phyloP scores from a whole-genome alignment of 1,140 invertebrate genomes.

The Tetragonula clypearis region DNA sequence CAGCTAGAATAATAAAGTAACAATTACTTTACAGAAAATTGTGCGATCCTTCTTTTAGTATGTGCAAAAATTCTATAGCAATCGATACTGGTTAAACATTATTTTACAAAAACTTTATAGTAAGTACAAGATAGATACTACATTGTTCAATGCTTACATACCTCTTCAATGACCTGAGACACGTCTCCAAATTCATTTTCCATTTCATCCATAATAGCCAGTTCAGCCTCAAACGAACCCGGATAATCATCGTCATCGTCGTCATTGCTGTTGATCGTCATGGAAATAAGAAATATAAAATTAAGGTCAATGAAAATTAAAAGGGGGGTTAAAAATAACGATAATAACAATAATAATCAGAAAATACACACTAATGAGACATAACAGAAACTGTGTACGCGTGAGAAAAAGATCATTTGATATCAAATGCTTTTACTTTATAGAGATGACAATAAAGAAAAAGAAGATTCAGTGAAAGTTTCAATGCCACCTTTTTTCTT shows the following conservation, averaged over 20 bases:
- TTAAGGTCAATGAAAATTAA: not conserved
- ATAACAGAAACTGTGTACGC: not conserved
- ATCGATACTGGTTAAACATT: not conserved
- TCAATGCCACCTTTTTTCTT: not conserved
- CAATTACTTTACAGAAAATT: not conserved
- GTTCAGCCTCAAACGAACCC: constrained; percentile 84
- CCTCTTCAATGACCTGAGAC: constrained; percentile 69
- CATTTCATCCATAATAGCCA: constrained; percentile 84
- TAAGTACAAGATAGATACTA: not conserved
- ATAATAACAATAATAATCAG: not conserved
- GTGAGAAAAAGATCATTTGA: not conserved
- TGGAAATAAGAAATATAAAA: not conserved
- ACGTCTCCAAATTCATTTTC: constrained; percentile 81
- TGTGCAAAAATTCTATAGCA: no score
- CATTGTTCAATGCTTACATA: constrained; percentile 46
- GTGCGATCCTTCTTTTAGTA: no score
- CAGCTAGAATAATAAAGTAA: constrained; percentile 35
- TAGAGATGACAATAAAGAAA: not conserved
- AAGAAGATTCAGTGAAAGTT: not conserved
- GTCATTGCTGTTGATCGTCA: constrained; percentile 17
- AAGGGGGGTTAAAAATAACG: not conserved
- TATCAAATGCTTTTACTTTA: not conserved
- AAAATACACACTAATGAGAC: not conserved
- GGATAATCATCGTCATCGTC: constrained; percentile 82
- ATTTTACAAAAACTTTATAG: not conserved